These are phyloP conservation scores for Gymnothorax javanicus DNA, from an alignment of 2,797 vertebrate genomes.

Conservation along the genomic window DNA sequence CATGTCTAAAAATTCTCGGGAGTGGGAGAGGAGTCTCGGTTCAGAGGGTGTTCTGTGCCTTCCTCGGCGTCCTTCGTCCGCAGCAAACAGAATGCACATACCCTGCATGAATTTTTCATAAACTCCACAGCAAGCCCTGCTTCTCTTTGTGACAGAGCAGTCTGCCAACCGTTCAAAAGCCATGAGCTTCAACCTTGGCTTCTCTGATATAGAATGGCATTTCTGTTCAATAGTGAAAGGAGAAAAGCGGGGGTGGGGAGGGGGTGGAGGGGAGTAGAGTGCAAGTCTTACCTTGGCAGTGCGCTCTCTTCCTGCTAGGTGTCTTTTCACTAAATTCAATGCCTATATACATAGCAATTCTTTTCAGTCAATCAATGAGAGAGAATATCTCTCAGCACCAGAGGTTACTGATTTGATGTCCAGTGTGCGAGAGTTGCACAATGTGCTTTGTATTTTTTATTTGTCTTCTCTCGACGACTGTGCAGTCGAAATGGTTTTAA, in stretches of 20 bases:
- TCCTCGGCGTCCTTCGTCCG: not conserved
- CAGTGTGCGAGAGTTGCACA: not conserved
- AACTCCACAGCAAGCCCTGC: conserved; percentile 52
- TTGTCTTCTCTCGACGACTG: not conserved
- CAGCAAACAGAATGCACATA: conserved; percentile 35
- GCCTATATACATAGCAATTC: conserved; percentile 69
- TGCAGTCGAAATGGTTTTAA: not conserved
- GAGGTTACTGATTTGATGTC: conserved; percentile 5
- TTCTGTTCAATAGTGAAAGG: conserved; percentile 45
- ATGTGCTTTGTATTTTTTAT: not conserved
- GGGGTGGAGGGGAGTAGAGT: not conserved
- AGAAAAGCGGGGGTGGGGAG: not conserved
- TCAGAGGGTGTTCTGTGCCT: not conserved
- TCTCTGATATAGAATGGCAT: conserved; percentile 46
- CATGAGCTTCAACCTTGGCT: conserved; percentile 56
- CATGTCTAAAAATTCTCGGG: not conserved
- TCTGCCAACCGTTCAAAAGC: conserved; percentile 51
- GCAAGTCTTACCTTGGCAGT: conserved; percentile 3
- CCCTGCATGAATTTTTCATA: conserved; percentile 61
- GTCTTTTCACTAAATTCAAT: conserved; percentile 49
- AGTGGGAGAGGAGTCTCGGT: not conserved
- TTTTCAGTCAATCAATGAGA: conserved; percentile 19
- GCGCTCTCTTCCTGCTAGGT: not conserved
- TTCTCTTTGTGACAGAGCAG: conserved; percentile 51
- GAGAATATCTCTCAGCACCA: conserved; percentile 11